These are phyloP conservation scores for Diuraphis noxia DNA, from an alignment of 1,140 invertebrate genomes.

Conservation along the genomic window DNA sequence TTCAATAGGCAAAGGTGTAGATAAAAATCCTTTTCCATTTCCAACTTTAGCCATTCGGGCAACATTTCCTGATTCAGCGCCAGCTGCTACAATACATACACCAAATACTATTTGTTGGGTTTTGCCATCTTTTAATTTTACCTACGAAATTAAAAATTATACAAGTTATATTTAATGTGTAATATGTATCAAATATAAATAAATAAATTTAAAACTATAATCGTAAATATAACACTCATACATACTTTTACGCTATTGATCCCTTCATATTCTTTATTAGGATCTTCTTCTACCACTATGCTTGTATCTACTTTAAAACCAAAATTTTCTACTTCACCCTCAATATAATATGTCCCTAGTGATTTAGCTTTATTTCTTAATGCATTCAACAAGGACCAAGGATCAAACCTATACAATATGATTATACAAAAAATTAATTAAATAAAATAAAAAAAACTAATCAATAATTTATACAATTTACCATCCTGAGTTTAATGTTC, in stretches of 20 bases:
- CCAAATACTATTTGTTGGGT: slow-evolving; percentile 71
- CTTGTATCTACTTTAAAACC: slow-evolving; percentile 61
- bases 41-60: slow-evolving; percentile 80
- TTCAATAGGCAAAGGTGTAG: slow-evolving; percentile 78
- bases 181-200: background rate
- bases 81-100: slow-evolving; percentile 77
- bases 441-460: slow-evolving; percentile 19
- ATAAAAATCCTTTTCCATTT: slow-evolving; percentile 66
- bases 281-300: slow-evolving; percentile 56
- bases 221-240: background rate
- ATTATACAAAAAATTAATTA: background rate
- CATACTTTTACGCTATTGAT: slow-evolving; percentile 59
- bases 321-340: slow-evolving; percentile 79
- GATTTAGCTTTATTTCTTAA: slow-evolving; percentile 77
- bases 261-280: slow-evolving; percentile 55
- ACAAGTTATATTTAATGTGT: background rate
- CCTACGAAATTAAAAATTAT: background rate
- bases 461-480: slow-evolving; percentile 58
- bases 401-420: slow-evolving; percentile 75
- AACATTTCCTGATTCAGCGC: slow-evolving; percentile 76
- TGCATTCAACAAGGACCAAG: slow-evolving; percentile 77
- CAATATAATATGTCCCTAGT: slow-evolving; percentile 76
- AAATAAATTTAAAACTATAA: background rate
- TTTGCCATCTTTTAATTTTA: slow-evolving; percentile 62
- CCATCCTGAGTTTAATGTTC: slow-evolving; percentile 75